Evolutionary conservation across 2,888 invertebrate species (phyloP).

Genomic region (Leptopilina syphax): DNA sequence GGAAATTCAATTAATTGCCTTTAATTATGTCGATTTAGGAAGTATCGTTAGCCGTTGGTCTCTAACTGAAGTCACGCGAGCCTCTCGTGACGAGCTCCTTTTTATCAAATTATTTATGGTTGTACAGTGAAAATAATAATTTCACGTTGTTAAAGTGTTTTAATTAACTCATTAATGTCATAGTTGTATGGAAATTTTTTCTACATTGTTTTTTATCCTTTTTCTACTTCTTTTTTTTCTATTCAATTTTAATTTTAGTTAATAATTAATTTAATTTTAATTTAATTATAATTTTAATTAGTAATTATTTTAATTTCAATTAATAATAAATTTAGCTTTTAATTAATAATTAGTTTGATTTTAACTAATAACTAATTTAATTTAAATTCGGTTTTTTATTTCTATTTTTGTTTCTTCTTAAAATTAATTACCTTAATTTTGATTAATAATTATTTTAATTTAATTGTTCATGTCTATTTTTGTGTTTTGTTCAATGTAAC

Average conservation of each 20-base stretch:
- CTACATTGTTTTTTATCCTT: slow-evolving; percentile 52
- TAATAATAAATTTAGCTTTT: too few relatives aligned
- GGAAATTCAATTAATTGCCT: slow-evolving; percentile 17
- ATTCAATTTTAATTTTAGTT: too few relatives aligned
- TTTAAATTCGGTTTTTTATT: too few relatives aligned
- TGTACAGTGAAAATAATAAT: slow-evolving; percentile 13
- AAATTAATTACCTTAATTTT: too few relatives aligned
- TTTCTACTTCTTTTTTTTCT: slow-evolving; percentile 43
- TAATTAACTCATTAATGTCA: slow-evolving; percentile 48
- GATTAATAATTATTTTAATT: too few relatives aligned
- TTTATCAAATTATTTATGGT: slow-evolving; percentile 11
- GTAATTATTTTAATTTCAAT: too few relatives aligned
- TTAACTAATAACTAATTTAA: too few relatives aligned
- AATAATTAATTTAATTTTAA: too few relatives aligned
- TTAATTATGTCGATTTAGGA: slow-evolving; percentile 27
- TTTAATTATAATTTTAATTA: too few relatives aligned
- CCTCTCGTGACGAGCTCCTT: slow-evolving; percentile 17
- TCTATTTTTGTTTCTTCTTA: not conserved
- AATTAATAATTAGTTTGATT: too few relatives aligned
- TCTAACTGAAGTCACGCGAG: slow-evolving; percentile 13
- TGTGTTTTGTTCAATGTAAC: not conserved
- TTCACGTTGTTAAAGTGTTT: slow-evolving; percentile 23
- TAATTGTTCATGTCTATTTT: too few relatives aligned
- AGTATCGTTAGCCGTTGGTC: not conserved
- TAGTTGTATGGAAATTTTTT: slow-evolving; percentile 43